These are phyloP conservation scores for Mantis religiosa DNA, from an alignment of 2,888 invertebrate genomes.

Conservation along the genomic window DNA sequence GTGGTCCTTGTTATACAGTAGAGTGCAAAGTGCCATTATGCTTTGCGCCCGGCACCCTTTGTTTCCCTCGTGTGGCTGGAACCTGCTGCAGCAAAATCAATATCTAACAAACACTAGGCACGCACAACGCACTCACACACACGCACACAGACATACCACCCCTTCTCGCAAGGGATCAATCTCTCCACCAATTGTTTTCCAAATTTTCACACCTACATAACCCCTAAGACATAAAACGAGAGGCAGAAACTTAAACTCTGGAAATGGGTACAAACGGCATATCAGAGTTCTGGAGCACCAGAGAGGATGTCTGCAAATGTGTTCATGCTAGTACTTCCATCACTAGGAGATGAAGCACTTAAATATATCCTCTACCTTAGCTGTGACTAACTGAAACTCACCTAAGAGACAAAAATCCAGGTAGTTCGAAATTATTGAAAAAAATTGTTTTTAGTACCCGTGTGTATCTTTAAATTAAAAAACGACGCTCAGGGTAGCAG, in stretches of 20 bases:
- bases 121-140: background rate
- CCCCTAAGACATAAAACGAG: background rate
- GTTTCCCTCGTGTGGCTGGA: background rate
- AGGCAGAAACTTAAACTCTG: background rate
- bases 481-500: too few relatives aligned
- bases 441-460: too few relatives aligned
- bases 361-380: too few relatives aligned
- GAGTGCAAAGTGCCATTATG: slow-evolving; percentile 9
- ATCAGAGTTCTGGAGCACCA: too few relatives aligned
- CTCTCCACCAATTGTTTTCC: background rate
- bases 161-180: background rate
- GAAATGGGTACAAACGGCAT: background rate
- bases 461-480: too few relatives aligned
- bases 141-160: background rate
- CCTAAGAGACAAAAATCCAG: too few relatives aligned
- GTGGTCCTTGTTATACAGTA: background rate
- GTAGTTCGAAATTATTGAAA: too few relatives aligned
- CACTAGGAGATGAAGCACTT: too few relatives aligned
- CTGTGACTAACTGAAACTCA: too few relatives aligned
- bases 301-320: too few relatives aligned
- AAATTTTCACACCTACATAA: background rate
- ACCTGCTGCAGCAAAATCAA: background rate
- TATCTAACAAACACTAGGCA: background rate
- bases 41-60: background rate
- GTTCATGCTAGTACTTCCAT: too few relatives aligned